Evolutionary conservation across 2,797 vertebrate genomes (phyloP).

Genomic region (Sparidentex hasta): DNA sequence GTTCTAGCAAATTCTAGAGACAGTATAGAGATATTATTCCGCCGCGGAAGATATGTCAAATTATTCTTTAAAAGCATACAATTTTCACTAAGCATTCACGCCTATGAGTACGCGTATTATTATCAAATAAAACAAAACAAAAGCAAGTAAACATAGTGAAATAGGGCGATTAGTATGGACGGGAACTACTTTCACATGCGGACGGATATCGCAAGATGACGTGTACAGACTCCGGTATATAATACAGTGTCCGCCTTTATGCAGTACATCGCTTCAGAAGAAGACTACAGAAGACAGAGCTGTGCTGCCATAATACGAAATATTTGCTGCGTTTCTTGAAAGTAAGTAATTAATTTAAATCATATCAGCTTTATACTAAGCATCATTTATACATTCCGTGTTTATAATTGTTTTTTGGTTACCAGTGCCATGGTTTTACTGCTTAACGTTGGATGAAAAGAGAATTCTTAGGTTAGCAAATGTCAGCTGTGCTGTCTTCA

Average conservation of each 20-base stretch:
- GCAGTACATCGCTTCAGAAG: fast-evolving
- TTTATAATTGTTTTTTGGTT: not conserved
- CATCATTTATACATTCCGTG: fast-evolving
- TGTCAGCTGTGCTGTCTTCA: not conserved
- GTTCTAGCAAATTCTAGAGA: conserved; percentile 77
- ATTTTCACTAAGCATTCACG: fast-evolving
- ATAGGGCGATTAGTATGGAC: fast-evolving
- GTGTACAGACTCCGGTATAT: conserved; percentile 52
- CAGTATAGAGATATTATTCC: conserved; percentile 65
- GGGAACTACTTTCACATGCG: conserved; percentile 76
- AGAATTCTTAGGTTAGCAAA: not conserved
- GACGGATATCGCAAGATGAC: conserved; percentile 67
- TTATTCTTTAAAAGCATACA: fast-evolving
- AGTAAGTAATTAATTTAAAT: conserved; percentile 6
- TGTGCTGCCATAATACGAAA: fast-evolving
- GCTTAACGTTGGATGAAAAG: not conserved
- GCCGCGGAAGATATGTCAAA: conserved; percentile 22
- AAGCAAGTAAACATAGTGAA: not conserved
- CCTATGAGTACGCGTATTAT: fast-evolving
- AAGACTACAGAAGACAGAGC: fast-evolving
- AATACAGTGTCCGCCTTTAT: fast-evolving
- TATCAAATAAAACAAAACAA: fast-evolving
- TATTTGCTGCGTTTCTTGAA: fast-evolving
- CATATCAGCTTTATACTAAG: too few species aligned
- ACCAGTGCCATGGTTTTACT: not conserved